Conservation (phyloP, 1,140 invertebrate genomes). For the Drosophila ananassae region DNA sequence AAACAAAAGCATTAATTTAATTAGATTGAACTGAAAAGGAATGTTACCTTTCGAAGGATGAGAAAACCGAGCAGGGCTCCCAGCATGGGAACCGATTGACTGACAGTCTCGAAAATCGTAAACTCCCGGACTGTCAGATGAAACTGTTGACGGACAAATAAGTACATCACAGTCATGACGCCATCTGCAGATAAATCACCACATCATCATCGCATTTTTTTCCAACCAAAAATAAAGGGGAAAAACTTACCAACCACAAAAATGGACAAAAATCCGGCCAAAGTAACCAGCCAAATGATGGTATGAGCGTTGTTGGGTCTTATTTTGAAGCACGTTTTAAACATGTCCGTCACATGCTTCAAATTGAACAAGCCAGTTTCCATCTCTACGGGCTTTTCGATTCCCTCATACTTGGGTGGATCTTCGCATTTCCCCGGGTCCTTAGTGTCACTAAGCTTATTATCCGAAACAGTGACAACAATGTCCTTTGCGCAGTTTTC, state of each 20-base stretch:
- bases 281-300: slow-evolving; percentile 87
- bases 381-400: neutral
- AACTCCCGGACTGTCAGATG: slow-evolving; percentile 87
- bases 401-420: slow-evolving; percentile 18
- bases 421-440: slow-evolving; percentile 15
- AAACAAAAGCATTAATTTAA: neutral
- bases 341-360: slow-evolving; percentile 86
- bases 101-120: slow-evolving; percentile 85
- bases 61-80: slow-evolving; percentile 85
- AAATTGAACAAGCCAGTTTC: slow-evolving; percentile 85
- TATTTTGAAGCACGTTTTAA: slow-evolving; percentile 86
- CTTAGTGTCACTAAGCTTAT: slow-evolving; percentile 8
- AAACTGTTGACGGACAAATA: slow-evolving; percentile 88
- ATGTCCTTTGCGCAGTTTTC: slow-evolving; percentile 27
- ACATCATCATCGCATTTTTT: slow-evolving; percentile 1
- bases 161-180: slow-evolving; percentile 85
- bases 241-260: slow-evolving; percentile 84
- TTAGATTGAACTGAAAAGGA: neutral
- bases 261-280: slow-evolving; percentile 85
- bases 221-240: neutral
- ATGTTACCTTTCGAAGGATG: slow-evolving; percentile 84
- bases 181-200: slow-evolving; percentile 56
- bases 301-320: slow-evolving; percentile 86
- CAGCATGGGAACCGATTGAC: slow-evolving; percentile 84
- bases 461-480: slow-evolving; percentile 6